A percentile compares a stretch with the other conserved stretches of the same genome.
Evolutionary conservation across 2,113 vertebrate species (phyloP).

Genomic region (Tragelaphus buxtoni): DNA sequence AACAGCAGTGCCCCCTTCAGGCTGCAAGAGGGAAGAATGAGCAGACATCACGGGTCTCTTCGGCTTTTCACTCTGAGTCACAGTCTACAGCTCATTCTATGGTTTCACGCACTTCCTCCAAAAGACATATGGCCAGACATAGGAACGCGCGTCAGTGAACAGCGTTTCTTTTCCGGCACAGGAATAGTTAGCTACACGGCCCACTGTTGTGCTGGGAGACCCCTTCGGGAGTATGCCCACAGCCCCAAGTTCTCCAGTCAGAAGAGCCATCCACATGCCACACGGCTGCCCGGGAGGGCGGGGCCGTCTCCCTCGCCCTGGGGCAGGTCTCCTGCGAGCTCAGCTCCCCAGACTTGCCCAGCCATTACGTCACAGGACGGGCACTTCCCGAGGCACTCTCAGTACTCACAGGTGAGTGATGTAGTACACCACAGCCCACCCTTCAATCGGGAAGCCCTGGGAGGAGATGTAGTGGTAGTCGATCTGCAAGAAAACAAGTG

Average conservation of each 20-base stretch:
- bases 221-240: neutral
- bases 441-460: conserved; percentile 90
- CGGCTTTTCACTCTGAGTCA: neutral
- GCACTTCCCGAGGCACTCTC: fast-evolving
- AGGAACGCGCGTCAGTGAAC: fast-evolving
- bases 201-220: fast-evolving
- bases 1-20: conserved; percentile 91
- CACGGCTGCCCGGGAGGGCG: neutral
- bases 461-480: conserved; percentile 93
- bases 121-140: neutral
- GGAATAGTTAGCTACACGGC: fast-evolving
- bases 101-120: neutral
- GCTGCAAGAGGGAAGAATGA: conserved; percentile 69
- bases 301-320: fast-evolving
- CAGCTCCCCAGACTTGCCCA: neutral
- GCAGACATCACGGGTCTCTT: neutral
- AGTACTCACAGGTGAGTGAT: conserved; percentile 90
- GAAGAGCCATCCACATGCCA: fast-evolving
- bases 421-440: conserved; percentile 92
- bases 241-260: neutral
- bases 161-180: neutral
- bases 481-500: conserved; percentile 78
- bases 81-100: neutral
- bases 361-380: fast-evolving
- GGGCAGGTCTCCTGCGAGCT: neutral